These are phyloP conservation scores for Torymus aiolomorphi DNA, from an alignment of 2,888 invertebrate species.

Conservation along the genomic window DNA sequence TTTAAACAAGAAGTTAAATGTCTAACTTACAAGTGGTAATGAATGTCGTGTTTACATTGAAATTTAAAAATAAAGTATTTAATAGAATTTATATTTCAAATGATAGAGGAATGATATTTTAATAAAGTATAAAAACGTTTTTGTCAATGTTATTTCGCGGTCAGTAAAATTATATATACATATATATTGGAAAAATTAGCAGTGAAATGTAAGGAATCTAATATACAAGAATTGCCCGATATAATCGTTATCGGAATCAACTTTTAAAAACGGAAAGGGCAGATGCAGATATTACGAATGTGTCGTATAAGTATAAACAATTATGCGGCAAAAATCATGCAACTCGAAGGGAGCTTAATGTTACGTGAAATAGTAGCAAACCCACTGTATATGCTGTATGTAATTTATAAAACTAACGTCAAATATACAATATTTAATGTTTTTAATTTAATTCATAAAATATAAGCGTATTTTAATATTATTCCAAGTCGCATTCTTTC, in stretches of 20 bases:
- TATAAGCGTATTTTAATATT: conserved; percentile 45
- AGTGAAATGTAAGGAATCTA: conserved; percentile 59
- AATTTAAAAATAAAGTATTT: conserved; percentile 21
- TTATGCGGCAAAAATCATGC: conserved; percentile 7
- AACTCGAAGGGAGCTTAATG: conserved; percentile 42
- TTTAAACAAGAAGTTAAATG: conserved; percentile 21
- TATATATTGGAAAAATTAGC: conserved; percentile 27
- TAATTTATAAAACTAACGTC: conserved; percentile 62
- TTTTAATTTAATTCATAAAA: conserved; percentile 63
- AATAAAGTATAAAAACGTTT: conserved; percentile 21
- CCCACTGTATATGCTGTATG: conserved; percentile 62
- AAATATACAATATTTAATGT: conserved; percentile 59
- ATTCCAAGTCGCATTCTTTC: conserved; percentile 49
- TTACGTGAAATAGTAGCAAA: conserved; percentile 41
- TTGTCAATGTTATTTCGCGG: conserved; percentile 3
- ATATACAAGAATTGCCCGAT: conserved; percentile 24
- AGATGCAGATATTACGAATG: background rate
- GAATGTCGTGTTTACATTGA: conserved; percentile 6
- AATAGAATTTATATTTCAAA: conserved; percentile 29
- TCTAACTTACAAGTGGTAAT: background rate
- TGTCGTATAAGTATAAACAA: conserved; percentile 6
- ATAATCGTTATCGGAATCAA: background rate
- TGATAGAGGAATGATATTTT: conserved; percentile 33
- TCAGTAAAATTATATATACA: conserved; percentile 23
- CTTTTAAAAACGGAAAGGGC: conserved; percentile 28